A percentile compares a stretch with the other conserved stretches of the same genome.
Evolutionary conservation across 2,113 vertebrate genomes (phyloP).

Genomic region (Muntiacus reevesi): DNA sequence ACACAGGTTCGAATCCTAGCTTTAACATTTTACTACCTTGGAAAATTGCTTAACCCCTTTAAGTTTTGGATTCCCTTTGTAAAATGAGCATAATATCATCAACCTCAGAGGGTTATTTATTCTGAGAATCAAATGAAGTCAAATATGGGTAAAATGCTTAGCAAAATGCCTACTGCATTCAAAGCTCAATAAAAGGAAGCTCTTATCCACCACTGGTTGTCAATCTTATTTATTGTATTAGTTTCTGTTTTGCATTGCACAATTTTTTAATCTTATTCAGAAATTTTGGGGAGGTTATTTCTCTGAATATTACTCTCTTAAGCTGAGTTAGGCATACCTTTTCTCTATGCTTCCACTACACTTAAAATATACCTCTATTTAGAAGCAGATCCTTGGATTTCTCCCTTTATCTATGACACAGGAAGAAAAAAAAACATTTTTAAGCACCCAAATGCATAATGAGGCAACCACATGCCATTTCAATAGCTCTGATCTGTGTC

Average conservation of each 20-base stretch:
- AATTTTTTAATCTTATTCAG: not conserved
- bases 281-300: not conserved
- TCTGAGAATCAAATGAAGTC: constrained; percentile 34
- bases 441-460: not conserved
- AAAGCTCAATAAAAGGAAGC: constrained; percentile 26
- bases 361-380: not conserved
- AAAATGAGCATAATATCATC: constrained; percentile 4
- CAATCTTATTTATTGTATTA: not conserved
- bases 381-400: not conserved
- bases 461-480: not conserved
- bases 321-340: not conserved
- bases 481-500: not conserved
- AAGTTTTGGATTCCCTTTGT: not conserved
- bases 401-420: not conserved
- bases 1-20: not conserved
- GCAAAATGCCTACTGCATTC: not conserved
- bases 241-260: not conserved
- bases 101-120: constrained; percentile 3
- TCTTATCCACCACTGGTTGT: not conserved
- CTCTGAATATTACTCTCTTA: not conserved
- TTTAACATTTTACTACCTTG: constrained; percentile 10
- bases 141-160: constrained; percentile 16
- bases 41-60: not conserved
- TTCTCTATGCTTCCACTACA: not conserved
- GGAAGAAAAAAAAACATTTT: not conserved